A percentile compares a stretch with the other conserved stretches of the same genome.
These are phyloP conservation scores for Netelia inedita DNA, from an alignment of 2,888 invertebrate species.

Conservation along the genomic window DNA sequence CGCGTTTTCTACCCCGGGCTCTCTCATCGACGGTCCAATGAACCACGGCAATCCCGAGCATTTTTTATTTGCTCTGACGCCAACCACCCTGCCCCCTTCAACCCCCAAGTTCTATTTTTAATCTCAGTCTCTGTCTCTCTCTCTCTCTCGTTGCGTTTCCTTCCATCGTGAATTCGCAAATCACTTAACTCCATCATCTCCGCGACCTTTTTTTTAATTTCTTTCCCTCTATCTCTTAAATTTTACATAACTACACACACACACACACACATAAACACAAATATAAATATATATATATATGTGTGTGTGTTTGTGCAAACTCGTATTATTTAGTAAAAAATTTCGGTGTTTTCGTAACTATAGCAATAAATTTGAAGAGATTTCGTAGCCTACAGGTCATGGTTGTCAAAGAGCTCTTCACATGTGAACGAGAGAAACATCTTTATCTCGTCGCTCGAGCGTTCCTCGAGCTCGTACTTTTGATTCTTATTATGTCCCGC, in stretches of 20 bases:
- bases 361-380: constrained; percentile 71
- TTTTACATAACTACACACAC: background rate
- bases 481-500: background rate
- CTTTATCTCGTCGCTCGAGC: constrained; percentile 63
- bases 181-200: constrained; percentile 13
- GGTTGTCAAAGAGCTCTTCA: constrained; percentile 61
- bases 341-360: constrained; percentile 65
- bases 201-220: background rate
- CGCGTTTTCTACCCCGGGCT: constrained; percentile 14
- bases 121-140: background rate
- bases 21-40: constrained; percentile 38
- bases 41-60: constrained; percentile 24
- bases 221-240: background rate
- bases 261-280: background rate
- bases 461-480: constrained; percentile 19
- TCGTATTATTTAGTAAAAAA: constrained; percentile 48
- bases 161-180: background rate
- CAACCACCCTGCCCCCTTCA: background rate
- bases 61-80: background rate
- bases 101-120: constrained; percentile 16
- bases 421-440: constrained; percentile 58
- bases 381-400: constrained; percentile 73
- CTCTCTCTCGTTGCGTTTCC: background rate
- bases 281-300: background rate
- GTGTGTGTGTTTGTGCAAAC: background rate